A percentile compares a stretch with the other conserved stretches of the same genome.
phyloP scores from a whole-genome alignment of 2,113 vertebrate species.

The Vanacampus margaritifer region DNA sequence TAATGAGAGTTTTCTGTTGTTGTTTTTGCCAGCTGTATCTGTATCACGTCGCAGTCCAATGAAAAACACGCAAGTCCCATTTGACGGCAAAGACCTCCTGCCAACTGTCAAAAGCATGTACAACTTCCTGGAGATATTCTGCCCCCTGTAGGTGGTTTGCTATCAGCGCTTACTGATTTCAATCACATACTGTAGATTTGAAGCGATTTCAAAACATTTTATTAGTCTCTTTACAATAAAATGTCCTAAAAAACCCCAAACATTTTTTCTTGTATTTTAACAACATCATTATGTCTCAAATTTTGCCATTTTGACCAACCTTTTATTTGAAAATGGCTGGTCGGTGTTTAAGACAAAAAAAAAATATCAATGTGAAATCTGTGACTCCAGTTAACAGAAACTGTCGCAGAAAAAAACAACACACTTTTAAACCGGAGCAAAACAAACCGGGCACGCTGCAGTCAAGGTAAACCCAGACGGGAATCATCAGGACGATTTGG shows the following conservation, averaged over 20 bases:
- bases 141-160: background rate
- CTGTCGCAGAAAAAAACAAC: background rate
- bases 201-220: slow-evolving; percentile 65
- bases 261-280: too few species aligned
- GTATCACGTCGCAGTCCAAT: too few species aligned
- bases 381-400: background rate
- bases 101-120: background rate
- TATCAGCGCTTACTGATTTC: background rate
- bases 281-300: background rate
- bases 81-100: too few species aligned
- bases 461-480: slow-evolving; percentile 1
- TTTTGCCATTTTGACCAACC: background rate
- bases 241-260: background rate
- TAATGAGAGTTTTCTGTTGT: background rate
- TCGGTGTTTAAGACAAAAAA: slow-evolving; percentile 1
- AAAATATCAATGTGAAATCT: slow-evolving; percentile 8
- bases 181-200: background rate
- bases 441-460: slow-evolving; percentile 7
- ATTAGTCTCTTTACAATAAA: slow-evolving; percentile 55
- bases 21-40: too few species aligned
- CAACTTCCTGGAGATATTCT: background rate
- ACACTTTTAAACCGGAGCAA: background rate
- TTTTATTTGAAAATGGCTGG: background rate
- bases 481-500: background rate
- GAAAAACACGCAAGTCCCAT: too few species aligned